Percentiles rank a stretch among this genome's conserved stretches.
Evolutionary conservation across 2,797 vertebrate genomes (phyloP).

Genomic region (Rhinophrynus dorsalis): DNA sequence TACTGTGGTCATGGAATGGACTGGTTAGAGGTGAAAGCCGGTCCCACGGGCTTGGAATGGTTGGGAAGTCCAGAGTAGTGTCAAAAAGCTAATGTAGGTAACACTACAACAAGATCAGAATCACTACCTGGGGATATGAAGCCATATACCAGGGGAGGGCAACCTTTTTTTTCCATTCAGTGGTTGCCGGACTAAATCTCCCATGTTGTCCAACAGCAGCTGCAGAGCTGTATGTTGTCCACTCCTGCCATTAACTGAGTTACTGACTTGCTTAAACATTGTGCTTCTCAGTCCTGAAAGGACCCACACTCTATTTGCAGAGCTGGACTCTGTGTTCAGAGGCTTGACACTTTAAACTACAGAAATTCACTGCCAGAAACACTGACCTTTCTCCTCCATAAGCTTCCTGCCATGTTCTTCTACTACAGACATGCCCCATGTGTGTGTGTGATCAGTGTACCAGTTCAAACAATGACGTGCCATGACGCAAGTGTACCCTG

Average conservation of each 20-base stretch:
- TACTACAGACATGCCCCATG: neutral
- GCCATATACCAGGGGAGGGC: too few relatives aligned
- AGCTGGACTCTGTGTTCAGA: constrained; percentile 17
- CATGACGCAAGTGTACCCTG: constrained; percentile 23
- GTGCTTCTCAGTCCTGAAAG: neutral
- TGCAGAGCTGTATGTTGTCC: too few relatives aligned
- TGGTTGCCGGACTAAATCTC: too few relatives aligned
- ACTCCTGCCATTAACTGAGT: too few relatives aligned
- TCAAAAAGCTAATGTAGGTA: neutral
- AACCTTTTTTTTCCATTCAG: too few relatives aligned
- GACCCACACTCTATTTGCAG: too few relatives aligned
- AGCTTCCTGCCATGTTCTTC: neutral
- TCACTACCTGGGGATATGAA: constrained; percentile 20
- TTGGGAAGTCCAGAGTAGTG: neutral
- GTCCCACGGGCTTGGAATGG: neutral
- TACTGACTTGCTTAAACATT: constrained; percentile 8
- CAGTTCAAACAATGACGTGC: constrained; percentile 4
- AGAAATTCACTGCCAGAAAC: constrained; percentile 38
- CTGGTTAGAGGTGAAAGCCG: neutral
- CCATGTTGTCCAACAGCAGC: too few relatives aligned
- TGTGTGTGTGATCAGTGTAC: neutral
- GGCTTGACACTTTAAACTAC: constrained; percentile 21
- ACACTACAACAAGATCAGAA: neutral
- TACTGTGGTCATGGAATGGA: too few relatives aligned
- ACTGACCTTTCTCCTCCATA: neutral